Evolutionary conservation across 2,797 vertebrate genomes (phyloP).

Genomic region (Microctenopoma steveboyesi): DNA sequence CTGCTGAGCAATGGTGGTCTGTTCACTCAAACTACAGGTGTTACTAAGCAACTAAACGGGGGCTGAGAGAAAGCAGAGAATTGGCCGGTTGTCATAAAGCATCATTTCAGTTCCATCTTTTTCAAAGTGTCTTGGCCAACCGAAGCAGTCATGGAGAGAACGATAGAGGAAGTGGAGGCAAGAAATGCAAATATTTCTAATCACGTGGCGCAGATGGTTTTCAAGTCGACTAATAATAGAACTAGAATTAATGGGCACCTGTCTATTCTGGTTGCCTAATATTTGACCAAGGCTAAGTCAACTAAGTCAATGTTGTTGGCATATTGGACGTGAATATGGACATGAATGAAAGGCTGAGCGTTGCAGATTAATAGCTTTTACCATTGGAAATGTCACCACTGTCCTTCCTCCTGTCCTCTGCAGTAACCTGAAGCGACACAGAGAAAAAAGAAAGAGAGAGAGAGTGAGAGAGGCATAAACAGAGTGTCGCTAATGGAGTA

Average conservation of each 20-base stretch:
- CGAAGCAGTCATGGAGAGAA: constrained; percentile 39
- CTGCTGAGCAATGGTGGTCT: constrained; percentile 72
- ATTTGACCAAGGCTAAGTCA: constrained; percentile 13
- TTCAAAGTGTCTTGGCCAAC: constrained; percentile 67
- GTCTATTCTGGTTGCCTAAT: constrained; percentile 10
- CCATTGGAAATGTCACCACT: constrained; percentile 59
- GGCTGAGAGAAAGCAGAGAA: constrained; percentile 77
- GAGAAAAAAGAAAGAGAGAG: constrained; percentile 26
- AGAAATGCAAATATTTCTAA: constrained; percentile 42
- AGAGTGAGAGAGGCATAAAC: constrained; percentile 48
- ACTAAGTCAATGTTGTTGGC: constrained; percentile 3
- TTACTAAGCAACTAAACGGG: constrained; percentile 87
- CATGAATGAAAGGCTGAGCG: constrained; percentile 13
- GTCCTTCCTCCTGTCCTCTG: constrained; percentile 79
- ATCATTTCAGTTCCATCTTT: constrained; percentile 73
- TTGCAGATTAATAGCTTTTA: constrained; percentile 66
- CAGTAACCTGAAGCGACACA: constrained; percentile 76
- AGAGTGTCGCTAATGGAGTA: constrained; percentile 61
- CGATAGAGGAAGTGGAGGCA: constrained; percentile 27
- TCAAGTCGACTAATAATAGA: constrained; percentile 19
- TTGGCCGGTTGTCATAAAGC: constrained; percentile 76
- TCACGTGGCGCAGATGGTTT: constrained; percentile 16
- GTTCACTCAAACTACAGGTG: constrained; percentile 82
- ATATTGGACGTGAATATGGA: constrained; percentile 11
- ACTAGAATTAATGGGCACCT: constrained; percentile 5